Percentiles rank a stretch among this genome's conserved stretches.
Evolutionary conservation across 2,888 invertebrate species (phyloP).

Genomic region (Diogma glabrata): DNA sequence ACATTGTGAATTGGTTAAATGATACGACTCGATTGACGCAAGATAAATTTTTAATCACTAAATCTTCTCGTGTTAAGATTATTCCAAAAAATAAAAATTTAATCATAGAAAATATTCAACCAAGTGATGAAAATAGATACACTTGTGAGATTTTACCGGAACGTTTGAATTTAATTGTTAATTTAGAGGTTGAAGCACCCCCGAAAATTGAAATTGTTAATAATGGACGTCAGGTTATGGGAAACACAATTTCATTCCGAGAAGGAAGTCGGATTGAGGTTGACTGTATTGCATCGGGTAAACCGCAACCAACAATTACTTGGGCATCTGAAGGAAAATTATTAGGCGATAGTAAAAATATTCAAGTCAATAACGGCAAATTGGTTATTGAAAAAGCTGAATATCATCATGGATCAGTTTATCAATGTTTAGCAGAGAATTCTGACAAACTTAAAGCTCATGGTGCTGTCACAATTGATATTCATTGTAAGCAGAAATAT

Average conservation of each 20-base stretch:
- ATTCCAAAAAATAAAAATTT: neutral
- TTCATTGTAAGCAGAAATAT: slow-evolving; percentile 1
- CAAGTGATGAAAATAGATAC: neutral
- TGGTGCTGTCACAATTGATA: neutral
- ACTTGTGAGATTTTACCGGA: neutral
- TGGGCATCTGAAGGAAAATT: neutral
- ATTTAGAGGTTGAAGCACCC: neutral
- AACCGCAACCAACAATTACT: neutral
- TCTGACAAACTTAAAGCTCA: neutral
- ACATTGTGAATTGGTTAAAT: neutral
- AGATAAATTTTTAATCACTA: neutral
- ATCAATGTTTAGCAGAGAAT: slow-evolving; percentile 5
- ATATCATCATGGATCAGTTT: neutral
- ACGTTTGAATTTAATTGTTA: neutral
- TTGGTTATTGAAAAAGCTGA: neutral
- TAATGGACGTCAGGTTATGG: neutral
- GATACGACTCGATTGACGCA: neutral
- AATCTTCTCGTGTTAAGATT: neutral
- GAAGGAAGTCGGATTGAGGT: neutral
- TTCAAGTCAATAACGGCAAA: neutral
- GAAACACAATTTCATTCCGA: neutral
- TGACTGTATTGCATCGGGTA: neutral
- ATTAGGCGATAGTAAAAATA: neutral
- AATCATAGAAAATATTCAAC: neutral
- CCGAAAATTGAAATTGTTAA: slow-evolving; percentile 2